Conservation (phyloP, 2,888 invertebrate genomes). For the Apamea sordens region DNA sequence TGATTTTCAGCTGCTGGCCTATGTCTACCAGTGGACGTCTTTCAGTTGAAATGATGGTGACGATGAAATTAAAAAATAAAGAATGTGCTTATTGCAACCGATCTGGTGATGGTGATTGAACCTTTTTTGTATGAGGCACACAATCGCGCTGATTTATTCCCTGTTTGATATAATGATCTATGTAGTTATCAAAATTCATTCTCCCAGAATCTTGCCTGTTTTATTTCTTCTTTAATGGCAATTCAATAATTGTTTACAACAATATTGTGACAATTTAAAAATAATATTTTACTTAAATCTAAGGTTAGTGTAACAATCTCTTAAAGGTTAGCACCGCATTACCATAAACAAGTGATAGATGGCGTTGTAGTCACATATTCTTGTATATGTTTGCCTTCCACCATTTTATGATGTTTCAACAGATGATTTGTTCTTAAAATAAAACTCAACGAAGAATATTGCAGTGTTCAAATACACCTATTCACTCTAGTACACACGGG, state of each 20-base stretch:
- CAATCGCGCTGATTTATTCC: background rate
- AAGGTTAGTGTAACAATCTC: no score
- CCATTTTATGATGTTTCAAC: background rate
- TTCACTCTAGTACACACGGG: conserved; percentile 3
- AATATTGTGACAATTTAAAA: no score
- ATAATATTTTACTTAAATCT: no score
- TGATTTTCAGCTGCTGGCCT: no score
- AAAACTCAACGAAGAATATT: background rate
- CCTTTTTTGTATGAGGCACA: background rate
- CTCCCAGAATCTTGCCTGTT: no score
- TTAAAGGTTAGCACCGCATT: no score
- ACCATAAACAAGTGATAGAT: background rate
- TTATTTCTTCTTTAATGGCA: no score
- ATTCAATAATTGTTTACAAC: no score
- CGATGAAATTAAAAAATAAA: background rate
- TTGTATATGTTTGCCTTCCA: background rate
- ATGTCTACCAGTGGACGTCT: no score
- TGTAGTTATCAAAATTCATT: no score
- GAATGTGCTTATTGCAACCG: background rate
- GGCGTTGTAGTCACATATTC: background rate
- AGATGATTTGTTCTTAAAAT: background rate
- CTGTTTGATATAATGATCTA: background rate
- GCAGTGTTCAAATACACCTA: conserved; percentile 6
- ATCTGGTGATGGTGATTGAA: background rate
- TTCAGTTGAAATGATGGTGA: no score